Conservation (phyloP, 1,140 invertebrate species). For the Trichonephila inaurata region DNA sequence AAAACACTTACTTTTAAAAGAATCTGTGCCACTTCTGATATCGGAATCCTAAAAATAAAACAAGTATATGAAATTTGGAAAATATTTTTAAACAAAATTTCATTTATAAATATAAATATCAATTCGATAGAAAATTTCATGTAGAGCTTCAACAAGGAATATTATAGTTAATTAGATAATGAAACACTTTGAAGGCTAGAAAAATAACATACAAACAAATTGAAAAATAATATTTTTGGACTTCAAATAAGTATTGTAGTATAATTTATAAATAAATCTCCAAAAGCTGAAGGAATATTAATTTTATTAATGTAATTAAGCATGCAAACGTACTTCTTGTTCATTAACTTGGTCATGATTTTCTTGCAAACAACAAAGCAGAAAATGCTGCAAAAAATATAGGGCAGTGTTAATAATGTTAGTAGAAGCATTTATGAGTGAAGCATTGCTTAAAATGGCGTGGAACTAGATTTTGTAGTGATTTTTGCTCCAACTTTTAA, state of each 20-base stretch:
- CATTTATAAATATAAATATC: background rate
- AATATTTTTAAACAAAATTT: background rate
- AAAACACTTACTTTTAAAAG: conserved; percentile 60
- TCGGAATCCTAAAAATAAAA: conserved; percentile 61
- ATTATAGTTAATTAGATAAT: too few species aligned
- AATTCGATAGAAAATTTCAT: too few species aligned
- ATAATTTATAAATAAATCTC: too few species aligned
- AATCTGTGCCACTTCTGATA: conserved; percentile 65
- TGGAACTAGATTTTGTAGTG: too few species aligned
- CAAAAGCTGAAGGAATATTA: background rate
- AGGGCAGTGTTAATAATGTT: background rate
- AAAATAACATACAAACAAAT: too few species aligned
- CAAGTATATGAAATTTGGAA: background rate
- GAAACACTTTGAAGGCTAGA: too few species aligned
- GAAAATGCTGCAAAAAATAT: conserved; percentile 65
- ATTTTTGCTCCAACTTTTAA: too few species aligned
- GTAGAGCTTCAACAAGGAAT: too few species aligned
- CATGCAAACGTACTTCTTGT: conserved; percentile 49
- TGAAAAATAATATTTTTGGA: too few species aligned
- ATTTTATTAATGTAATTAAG: background rate
- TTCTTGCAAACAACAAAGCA: conserved; percentile 67
- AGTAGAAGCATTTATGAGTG: background rate
- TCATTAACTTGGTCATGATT: conserved; percentile 58
- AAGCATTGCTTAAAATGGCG: too few species aligned
- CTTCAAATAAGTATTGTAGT: too few species aligned